phyloP scores from a whole-genome alignment of 2,888 invertebrate species.

The Rhorus exstirpatorius region DNA sequence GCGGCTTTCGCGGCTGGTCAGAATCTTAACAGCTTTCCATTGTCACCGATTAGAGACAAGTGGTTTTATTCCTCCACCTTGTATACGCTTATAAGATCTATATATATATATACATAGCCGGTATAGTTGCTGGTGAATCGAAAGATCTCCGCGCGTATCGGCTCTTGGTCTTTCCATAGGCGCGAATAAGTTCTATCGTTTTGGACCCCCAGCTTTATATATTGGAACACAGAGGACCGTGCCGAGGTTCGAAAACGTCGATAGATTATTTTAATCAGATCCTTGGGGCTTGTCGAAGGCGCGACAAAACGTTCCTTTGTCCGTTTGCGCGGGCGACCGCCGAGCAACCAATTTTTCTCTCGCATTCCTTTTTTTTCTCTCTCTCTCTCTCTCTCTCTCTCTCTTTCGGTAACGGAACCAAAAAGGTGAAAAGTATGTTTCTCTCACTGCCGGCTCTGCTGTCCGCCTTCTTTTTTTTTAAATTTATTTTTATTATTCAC shows the following conservation, averaged over 20 bases:
- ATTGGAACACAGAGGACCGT: slow-evolving; percentile 53
- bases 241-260: slow-evolving; percentile 62
- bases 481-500: slow-evolving; percentile 61
- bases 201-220: too few species aligned
- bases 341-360: slow-evolving; percentile 57
- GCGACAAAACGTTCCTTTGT: slow-evolving; percentile 78
- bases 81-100: slow-evolving; percentile 2
- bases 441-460: slow-evolving; percentile 21
- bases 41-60: slow-evolving; percentile 81
- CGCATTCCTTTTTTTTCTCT: slow-evolving; percentile 22
- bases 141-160: slow-evolving; percentile 4
- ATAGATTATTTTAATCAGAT: slow-evolving; percentile 78
- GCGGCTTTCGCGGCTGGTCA: slow-evolving; percentile 52
- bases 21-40: slow-evolving; percentile 78
- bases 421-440: slow-evolving; percentile 51
- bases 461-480: slow-evolving; percentile 27
- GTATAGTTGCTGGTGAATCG: not conserved
- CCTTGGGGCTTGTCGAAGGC: slow-evolving; percentile 64
- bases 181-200: slow-evolving; percentile 11
- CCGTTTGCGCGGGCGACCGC: slow-evolving; percentile 56
- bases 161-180: slow-evolving; percentile 10
- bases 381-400: too few species aligned
- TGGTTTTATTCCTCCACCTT: slow-evolving; percentile 73
- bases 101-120: not conserved
- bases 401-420: slow-evolving; percentile 32